These are phyloP conservation scores for Cryptomyrus ogoouensis DNA, from an alignment of 2,113 vertebrate species.

Conservation along the genomic window DNA sequence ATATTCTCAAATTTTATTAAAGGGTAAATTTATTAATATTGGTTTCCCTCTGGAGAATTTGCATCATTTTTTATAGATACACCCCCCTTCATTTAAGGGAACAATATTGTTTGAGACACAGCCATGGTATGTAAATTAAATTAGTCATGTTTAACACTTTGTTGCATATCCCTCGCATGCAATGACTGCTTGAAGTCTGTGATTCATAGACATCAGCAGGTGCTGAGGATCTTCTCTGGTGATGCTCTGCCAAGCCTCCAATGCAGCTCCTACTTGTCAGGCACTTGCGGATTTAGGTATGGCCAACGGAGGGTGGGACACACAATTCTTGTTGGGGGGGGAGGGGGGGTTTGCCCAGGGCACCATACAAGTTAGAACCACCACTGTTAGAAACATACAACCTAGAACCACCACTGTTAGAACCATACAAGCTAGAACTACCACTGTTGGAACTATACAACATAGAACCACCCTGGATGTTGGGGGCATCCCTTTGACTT, in stretches of 20 bases:
- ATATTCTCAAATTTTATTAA: neutral
- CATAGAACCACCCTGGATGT: too few relatives aligned
- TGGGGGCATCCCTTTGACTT: neutral
- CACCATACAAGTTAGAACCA: neutral
- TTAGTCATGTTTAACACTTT: too few relatives aligned
- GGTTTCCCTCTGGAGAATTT: too few relatives aligned
- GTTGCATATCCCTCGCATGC: neutral
- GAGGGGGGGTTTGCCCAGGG: neutral
- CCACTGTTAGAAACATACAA: too few relatives aligned
- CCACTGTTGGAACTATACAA: too few relatives aligned
- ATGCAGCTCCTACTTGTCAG: neutral
- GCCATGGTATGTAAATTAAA: too few relatives aligned
- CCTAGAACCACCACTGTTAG: too few relatives aligned
- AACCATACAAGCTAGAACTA: too few relatives aligned
- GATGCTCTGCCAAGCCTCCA: neutral
- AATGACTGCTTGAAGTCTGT: neutral
- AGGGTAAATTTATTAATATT: too few relatives aligned
- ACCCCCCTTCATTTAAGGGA: too few relatives aligned
- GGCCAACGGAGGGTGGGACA: neutral
- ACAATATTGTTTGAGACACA: too few relatives aligned
- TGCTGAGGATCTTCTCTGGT: neutral
- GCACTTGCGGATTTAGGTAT: neutral
- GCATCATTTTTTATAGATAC: too few relatives aligned
- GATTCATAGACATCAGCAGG: neutral
- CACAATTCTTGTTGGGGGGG: neutral